A percentile compares a stretch with the other conserved stretches of the same genome.
Evolutionary conservation across 2,888 invertebrate species (phyloP).

Genomic region (Drosophila paracracens): DNA sequence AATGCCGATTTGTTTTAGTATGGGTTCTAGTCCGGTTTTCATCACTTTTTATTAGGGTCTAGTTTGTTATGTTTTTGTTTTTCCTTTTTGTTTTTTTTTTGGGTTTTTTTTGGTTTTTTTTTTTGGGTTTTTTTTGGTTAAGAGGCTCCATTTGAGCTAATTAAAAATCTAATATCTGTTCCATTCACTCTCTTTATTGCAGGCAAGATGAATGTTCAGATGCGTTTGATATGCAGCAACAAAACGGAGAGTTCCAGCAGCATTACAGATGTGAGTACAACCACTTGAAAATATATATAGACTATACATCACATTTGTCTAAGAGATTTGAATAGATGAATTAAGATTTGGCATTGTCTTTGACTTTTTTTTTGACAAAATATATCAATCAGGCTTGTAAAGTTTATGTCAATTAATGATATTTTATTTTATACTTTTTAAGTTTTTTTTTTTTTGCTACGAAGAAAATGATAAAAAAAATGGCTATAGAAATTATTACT

Average conservation of each 20-base stretch:
- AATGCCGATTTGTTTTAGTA: slow-evolving; percentile 54
- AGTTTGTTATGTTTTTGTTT: slow-evolving; percentile 27
- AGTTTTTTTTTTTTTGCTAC: background rate
- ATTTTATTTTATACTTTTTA: background rate
- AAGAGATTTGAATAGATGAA: background rate
- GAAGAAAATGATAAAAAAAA: background rate
- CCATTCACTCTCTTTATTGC: slow-evolving; percentile 42
- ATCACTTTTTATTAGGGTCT: slow-evolving; percentile 69
- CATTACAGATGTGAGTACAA: slow-evolving; percentile 79
- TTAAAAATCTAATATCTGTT: slow-evolving; percentile 55
- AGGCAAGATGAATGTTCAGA: slow-evolving; percentile 82
- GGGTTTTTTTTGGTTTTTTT: slow-evolving; percentile 21
- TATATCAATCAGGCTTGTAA: background rate
- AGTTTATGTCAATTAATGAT: background rate
- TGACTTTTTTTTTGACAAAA: background rate
- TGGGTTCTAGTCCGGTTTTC: slow-evolving; percentile 32
- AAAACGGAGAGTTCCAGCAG: slow-evolving; percentile 60
- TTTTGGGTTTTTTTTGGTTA: slow-evolving; percentile 12
- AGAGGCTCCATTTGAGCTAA: slow-evolving; percentile 61
- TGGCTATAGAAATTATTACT: background rate
- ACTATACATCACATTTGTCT: background rate
- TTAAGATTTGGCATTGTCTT: background rate
- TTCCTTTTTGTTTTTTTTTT: slow-evolving; percentile 15
- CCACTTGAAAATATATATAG: background rate
- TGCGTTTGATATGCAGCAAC: slow-evolving; percentile 82